Percentiles rank a stretch among this genome's conserved stretches.
Conservation (phyloP, 2,888 invertebrate species). For the Lithophane socia region DNA sequence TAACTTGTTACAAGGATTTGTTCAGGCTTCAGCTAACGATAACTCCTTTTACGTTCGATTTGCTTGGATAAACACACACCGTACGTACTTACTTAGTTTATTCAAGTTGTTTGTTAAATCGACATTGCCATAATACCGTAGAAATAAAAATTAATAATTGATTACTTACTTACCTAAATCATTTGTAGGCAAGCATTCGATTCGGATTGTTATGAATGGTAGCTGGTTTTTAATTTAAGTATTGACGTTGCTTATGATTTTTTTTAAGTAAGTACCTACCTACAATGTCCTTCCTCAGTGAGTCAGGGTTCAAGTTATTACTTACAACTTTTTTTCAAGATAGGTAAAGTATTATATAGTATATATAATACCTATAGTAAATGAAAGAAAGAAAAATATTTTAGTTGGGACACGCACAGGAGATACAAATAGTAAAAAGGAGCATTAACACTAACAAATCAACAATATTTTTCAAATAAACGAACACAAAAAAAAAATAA, state of each 20-base stretch:
- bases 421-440: too few species aligned
- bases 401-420: too few species aligned
- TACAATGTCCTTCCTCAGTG: background rate
- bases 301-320: background rate
- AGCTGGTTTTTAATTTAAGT: background rate
- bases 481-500: too few species aligned
- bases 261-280: background rate
- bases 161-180: background rate
- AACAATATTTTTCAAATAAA: too few species aligned
- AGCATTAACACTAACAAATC: too few species aligned
- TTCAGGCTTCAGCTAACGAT: background rate
- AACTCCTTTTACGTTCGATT: background rate
- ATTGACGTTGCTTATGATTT: background rate
- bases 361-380: too few species aligned
- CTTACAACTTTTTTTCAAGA: background rate
- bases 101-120: constrained; percentile 6
- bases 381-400: too few species aligned
- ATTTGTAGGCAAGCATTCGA: background rate
- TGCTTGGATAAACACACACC: background rate
- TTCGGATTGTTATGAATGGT: background rate
- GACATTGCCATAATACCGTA: background rate
- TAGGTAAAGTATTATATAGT: too few species aligned
- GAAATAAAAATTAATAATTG: constrained; percentile 8
- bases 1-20: background rate
- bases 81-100: background rate